phyloP scores from a whole-genome alignment of 2,797 vertebrate species.

The Falco berigora region DNA sequence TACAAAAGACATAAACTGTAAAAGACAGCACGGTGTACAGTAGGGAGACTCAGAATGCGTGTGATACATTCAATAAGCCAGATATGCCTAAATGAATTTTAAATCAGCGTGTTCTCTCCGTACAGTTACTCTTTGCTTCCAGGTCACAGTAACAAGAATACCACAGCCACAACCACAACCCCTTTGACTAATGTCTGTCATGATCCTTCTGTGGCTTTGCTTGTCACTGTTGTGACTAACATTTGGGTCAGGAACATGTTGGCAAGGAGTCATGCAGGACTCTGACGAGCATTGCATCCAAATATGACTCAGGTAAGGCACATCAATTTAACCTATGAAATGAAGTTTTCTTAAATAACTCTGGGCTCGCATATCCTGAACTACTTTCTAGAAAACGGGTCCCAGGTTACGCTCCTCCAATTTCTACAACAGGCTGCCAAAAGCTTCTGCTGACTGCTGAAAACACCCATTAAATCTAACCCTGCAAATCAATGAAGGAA shows the following conservation, averaged over 20 bases:
- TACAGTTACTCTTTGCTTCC: background rate
- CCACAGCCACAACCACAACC: background rate
- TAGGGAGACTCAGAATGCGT: fast-evolving
- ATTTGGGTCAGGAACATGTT: fast-evolving
- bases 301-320: background rate
- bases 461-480: background rate
- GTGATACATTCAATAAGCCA: fast-evolving
- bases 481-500: background rate
- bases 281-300: background rate
- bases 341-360: background rate
- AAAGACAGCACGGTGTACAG: background rate
- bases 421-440: background rate
- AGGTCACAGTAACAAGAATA: background rate
- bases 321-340: background rate
- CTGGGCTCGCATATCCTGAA: background rate
- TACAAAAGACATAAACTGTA: background rate
- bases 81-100: background rate
- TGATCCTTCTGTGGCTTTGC: background rate
- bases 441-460: background rate
- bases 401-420: background rate
- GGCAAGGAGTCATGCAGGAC: background rate
- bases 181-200: background rate
- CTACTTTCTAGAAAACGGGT: background rate
- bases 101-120: background rate
- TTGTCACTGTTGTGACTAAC: background rate